Percentiles rank a stretch among this genome's conserved stretches.
These are phyloP conservation scores for Triplophysa siluroides DNA, from an alignment of 2,113 vertebrate species.

Conservation along the genomic window DNA sequence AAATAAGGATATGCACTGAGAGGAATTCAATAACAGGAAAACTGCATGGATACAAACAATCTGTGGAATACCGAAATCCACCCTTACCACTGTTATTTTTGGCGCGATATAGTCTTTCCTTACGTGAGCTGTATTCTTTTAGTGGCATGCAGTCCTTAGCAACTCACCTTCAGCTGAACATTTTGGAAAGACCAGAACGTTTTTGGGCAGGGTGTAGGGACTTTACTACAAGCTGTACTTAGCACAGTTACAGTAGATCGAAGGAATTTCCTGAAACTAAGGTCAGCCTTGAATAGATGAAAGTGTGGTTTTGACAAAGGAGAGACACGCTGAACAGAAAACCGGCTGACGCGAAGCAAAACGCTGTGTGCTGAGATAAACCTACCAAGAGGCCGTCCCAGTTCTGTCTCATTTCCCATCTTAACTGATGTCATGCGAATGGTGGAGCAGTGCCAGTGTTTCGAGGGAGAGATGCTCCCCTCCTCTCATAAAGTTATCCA, in stretches of 20 bases:
- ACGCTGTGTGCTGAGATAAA: constrained; percentile 54
- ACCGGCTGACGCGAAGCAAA: constrained; percentile 55
- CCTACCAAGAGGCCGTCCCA: constrained; percentile 46
- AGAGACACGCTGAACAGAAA: constrained; percentile 55
- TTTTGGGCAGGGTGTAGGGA: not conserved
- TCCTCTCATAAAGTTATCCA: constrained; percentile 35
- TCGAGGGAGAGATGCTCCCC: constrained; percentile 40
- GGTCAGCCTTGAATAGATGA: constrained; percentile 51
- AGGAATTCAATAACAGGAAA: constrained; percentile 84
- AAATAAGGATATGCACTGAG: constrained; percentile 71
- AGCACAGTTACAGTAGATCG: constrained; percentile 49
- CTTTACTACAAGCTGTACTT: constrained; percentile 48
- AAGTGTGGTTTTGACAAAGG: constrained; percentile 59
- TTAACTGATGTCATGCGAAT: constrained; percentile 50
- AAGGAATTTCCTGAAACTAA: constrained; percentile 61
- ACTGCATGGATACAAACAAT: constrained; percentile 77
- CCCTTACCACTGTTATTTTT: constrained; percentile 74
- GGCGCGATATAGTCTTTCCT: constrained; percentile 63
- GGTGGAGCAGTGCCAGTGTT: constrained; percentile 39
- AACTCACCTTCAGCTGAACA: constrained; percentile 3
- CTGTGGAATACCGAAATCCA: constrained; percentile 74
- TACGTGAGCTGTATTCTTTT: constrained; percentile 61
- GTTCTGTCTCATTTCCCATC: constrained; percentile 38
- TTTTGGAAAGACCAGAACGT: constrained; percentile 14
- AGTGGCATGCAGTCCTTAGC: constrained; percentile 45